Base-by-base conservation (phyloP, 2,113 vertebrate species). In the Aspidoscelis tigris region DNA sequence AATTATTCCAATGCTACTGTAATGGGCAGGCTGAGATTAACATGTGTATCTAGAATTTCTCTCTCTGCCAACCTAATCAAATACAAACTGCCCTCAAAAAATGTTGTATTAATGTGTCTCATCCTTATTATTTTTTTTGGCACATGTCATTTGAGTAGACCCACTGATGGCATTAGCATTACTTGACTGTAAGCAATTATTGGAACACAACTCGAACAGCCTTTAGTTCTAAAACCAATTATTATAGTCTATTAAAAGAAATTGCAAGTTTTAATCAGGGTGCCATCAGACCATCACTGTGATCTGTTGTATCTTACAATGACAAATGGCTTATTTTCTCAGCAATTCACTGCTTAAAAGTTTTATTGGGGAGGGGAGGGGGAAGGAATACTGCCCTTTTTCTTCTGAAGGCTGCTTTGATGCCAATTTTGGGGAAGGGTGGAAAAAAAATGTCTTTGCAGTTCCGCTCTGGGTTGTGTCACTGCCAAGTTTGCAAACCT, bases 251-350 rank as follows among this genome's bases (percentile, higher is more conserved):
- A 20, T 18, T 53, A 88, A 88, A 61, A 87, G 16, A 76, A 88
- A 87, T 81, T 9, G 24, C 16, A 21, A 44, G 39, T 90, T 92
- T 92, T 88, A 80, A 91, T 85, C 8, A 58, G 70, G 20, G 41
- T 43, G 44, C 24, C 82, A 78, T n/a, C 58, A 79, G 41, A 69
- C 84, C 74, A 79, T 70, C 80, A n/a, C 78, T 80, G 78, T 72
- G 41, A 85, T 85, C 39, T 1, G 64, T 75, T 86, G 53, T 11
- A 53, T 65, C 81, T 92, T 84, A 84, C 58, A 55, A 20, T 90
- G 87, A 93, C 88, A 89, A 92, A 87, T 58, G 50, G 70, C n/a
- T 69, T 87, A 33, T 89, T 93, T 92, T 83, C 83, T 64, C 64
- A 83, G 55, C 84, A 90, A 91, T 90, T 86, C 88, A 64, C 55